Conservation (phyloP, 2,113 vertebrate species). For the Suncus etruscus region DNA sequence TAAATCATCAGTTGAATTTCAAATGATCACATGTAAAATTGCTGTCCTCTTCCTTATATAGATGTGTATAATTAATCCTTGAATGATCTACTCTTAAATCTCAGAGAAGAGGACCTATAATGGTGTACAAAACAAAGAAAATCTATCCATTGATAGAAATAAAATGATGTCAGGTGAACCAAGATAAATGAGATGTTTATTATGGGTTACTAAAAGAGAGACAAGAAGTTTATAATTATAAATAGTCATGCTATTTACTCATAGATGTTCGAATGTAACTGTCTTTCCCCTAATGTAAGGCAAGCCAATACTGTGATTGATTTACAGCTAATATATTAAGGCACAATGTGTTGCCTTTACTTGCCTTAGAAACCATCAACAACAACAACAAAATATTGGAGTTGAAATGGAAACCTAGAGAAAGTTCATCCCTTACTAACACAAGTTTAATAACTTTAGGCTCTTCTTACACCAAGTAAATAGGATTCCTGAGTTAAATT, state of each 20-base stretch:
- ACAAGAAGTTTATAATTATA: neutral
- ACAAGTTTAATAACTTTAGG: no score
- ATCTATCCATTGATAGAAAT: neutral
- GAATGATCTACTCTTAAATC: neutral
- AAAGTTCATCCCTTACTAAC: no score
- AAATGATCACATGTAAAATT: neutral
- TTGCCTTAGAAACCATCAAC: neutral
- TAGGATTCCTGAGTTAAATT: neutral
- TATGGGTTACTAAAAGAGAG: neutral
- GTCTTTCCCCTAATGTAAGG: no score
- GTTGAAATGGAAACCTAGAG: neutral
- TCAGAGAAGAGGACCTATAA: neutral
- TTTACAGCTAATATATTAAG: conserved; percentile 24
- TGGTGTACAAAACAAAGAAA: neutral
- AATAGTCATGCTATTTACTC: neutral
- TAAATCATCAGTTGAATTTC: neutral
- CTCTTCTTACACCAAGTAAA: no score
- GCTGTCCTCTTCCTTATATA: neutral
- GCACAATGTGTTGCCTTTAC: neutral
- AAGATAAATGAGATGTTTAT: neutral
- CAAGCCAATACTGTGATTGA: no score
- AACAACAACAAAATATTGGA: neutral
- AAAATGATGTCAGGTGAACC: neutral
- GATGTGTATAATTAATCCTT: neutral
- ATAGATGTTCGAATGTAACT: no score